Evolutionary conservation across 2,113 vertebrate genomes (phyloP).

Genomic region (Alligator mississippiensis): DNA sequence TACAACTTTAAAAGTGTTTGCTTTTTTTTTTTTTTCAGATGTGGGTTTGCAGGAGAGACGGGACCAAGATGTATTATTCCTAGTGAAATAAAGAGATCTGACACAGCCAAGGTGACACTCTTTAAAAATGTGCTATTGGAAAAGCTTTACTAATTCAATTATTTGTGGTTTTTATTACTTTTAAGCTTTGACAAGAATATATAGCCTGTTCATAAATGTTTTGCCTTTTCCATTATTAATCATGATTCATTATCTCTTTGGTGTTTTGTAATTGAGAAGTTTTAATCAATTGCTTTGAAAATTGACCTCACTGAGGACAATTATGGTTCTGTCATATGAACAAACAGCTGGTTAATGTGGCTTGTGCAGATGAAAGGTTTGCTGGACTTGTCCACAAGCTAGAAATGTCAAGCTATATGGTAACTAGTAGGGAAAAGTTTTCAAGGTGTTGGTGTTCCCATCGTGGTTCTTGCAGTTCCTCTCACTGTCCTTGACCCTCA

Average conservation of each 20-base stretch:
- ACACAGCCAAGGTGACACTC: slow-evolving; percentile 83
- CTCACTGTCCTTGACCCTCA: neutral
- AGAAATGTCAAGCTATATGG: neutral
- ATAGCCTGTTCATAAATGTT: rapidly evolving
- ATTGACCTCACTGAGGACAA: neutral
- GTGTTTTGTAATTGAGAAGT: neutral
- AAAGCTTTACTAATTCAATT: neutral
- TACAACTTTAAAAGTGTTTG: rapidly evolving
- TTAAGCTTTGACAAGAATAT: too few relatives aligned
- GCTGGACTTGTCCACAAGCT: neutral
- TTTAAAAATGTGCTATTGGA: neutral
- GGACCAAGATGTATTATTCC: slow-evolving; percentile 97
- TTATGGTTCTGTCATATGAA: neutral
- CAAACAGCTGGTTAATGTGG: neutral
- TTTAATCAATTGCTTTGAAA: neutral
- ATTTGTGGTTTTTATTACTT: neutral
- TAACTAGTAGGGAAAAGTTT: neutral
- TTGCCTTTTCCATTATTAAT: neutral
- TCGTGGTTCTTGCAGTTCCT: neutral
- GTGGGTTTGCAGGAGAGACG: slow-evolving; percentile 98
- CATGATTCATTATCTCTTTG: neutral
- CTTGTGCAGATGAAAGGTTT: neutral
- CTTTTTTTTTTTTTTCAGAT: slow-evolving; percentile 77
- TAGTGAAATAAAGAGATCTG: slow-evolving; percentile 92
- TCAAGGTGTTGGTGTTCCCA: neutral